These are phyloP conservation scores for Callipepla squamata DNA, from an alignment of 2,113 vertebrate species.

Conservation along the genomic window DNA sequence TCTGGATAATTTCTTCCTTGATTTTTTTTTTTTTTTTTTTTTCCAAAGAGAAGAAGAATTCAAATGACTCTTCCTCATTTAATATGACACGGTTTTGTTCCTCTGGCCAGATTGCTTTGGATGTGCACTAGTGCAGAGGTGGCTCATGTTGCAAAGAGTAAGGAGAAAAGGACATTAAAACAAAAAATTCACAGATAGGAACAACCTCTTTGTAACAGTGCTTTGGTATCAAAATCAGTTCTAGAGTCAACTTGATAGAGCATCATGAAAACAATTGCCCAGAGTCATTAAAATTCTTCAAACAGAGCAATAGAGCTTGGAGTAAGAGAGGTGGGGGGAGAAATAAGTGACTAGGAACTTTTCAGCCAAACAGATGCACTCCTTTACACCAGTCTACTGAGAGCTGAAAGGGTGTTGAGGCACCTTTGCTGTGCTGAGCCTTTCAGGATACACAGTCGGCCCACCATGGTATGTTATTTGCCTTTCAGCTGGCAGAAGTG, in stretches of 20 bases:
- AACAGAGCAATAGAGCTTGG: background rate
- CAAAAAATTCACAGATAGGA: background rate
- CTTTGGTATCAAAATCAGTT: background rate
- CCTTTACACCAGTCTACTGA: background rate
- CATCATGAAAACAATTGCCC: background rate
- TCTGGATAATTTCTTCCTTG: background rate
- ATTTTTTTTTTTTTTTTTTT: background rate
- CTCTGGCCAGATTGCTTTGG: background rate
- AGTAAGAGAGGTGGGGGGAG: background rate
- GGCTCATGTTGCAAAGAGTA: background rate
- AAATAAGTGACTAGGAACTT: background rate
- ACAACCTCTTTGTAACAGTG: background rate
- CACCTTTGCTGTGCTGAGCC: background rate
- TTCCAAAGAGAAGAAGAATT: background rate
- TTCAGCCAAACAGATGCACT: background rate
- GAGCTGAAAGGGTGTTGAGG: background rate
- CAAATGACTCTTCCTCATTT: background rate
- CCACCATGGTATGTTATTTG: background rate
- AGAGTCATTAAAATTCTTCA: background rate
- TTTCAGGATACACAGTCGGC: background rate
- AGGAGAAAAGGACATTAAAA: background rate
- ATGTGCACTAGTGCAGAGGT: background rate
- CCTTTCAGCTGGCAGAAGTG: constrained; percentile 73
- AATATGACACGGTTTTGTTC: background rate
- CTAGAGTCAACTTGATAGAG: background rate